Evolutionary conservation across 2,888 invertebrate species (phyloP).

Genomic region (Melitaea athalia): DNA sequence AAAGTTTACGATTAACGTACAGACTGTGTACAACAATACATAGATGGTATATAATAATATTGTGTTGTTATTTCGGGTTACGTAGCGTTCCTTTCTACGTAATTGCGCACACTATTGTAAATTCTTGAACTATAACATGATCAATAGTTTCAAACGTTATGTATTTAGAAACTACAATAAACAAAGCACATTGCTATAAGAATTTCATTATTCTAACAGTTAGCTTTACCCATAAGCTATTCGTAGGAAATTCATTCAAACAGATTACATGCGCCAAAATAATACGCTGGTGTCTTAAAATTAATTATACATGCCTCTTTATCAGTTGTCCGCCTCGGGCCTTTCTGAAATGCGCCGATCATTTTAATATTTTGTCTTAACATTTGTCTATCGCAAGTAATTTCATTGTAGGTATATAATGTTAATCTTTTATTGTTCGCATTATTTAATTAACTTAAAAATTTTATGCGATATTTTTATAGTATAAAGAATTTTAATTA

Average conservation of each 20-base stretch:
- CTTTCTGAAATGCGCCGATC: slow-evolving; percentile 46
- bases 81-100: slow-evolving; percentile 10
- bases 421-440: background rate
- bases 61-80: slow-evolving; percentile 27
- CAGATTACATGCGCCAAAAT: slow-evolving; percentile 45
- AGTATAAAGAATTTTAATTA: no score
- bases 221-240: slow-evolving; percentile 4
- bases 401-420: background rate
- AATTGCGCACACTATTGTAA: slow-evolving; percentile 5
- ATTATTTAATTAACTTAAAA: background rate
- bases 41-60: slow-evolving; percentile 9
- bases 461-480: background rate
- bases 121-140: slow-evolving; percentile 3
- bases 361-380: slow-evolving; percentile 46
- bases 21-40: slow-evolving; percentile 46
- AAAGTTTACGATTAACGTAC: slow-evolving; percentile 73
- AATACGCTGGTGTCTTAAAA: slow-evolving; percentile 59
- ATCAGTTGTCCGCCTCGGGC: slow-evolving; percentile 63
- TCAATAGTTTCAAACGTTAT: background rate
- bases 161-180: background rate
- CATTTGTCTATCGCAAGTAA: slow-evolving; percentile 48
- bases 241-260: slow-evolving; percentile 34
- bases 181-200: background rate
- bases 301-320: slow-evolving; percentile 71
- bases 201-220: background rate